These are phyloP conservation scores for Pollenia angustigena DNA, from an alignment of 2,888 invertebrate genomes.

Conservation along the genomic window DNA sequence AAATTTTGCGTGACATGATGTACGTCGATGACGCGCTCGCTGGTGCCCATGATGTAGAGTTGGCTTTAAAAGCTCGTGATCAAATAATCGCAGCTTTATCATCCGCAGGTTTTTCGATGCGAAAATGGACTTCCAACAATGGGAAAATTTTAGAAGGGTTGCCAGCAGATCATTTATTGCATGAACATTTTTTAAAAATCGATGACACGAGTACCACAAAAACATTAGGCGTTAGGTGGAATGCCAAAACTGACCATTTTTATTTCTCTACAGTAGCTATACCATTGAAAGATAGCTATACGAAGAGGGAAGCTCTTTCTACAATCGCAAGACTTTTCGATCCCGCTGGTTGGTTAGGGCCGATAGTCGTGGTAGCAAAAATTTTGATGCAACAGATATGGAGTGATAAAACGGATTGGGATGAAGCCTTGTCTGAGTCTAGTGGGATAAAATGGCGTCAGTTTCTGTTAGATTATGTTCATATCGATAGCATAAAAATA, in stretches of 20 bases:
- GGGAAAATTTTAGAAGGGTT: background rate
- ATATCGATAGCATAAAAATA: background rate
- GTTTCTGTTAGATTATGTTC: background rate
- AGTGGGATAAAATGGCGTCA: background rate
- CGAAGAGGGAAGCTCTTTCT: conserved; percentile 5
- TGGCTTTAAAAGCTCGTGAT: conserved; percentile 29
- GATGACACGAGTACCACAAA: background rate
- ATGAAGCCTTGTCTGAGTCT: background rate
- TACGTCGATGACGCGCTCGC: conserved; percentile 66
- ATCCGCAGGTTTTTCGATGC: conserved; percentile 6
- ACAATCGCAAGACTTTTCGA: conserved; percentile 23
- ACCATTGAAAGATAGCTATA: background rate
- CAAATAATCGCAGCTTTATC: conserved; percentile 48
- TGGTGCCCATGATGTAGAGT: conserved; percentile 55
- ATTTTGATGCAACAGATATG: conserved; percentile 19
- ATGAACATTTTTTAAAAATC: conserved; percentile 9
- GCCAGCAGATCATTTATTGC: background rate
- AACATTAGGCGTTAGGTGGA: conserved; percentile 21
- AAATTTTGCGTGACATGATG: background rate
- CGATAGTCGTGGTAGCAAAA: background rate
- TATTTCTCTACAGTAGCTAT: background rate
- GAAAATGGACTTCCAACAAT: background rate
- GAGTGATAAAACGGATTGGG: conserved; percentile 13
- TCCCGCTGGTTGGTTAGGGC: conserved; percentile 18
- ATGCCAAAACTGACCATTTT: background rate